Percentiles rank a stretch among this genome's conserved stretches.
phyloP scores from a whole-genome alignment of 2,113 vertebrate genomes.

The Siniperca knerii region DNA sequence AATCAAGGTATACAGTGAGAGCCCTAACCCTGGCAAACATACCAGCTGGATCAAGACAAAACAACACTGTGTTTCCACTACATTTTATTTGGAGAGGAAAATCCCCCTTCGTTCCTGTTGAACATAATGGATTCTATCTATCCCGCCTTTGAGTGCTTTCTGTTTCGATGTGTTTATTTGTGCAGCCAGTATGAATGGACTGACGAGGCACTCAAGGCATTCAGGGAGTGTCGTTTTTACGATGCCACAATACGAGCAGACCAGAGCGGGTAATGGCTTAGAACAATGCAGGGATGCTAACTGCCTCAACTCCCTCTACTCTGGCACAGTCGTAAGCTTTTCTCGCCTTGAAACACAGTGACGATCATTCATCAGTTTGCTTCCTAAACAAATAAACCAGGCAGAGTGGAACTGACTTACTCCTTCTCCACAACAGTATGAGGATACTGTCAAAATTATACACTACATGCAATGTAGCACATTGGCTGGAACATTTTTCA shows the following conservation, averaged over 20 bases:
- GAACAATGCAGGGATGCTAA: constrained; percentile 63
- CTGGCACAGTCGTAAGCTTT: constrained; percentile 3
- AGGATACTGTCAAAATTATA: not conserved
- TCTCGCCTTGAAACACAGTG: not conserved
- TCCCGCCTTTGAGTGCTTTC: not conserved
- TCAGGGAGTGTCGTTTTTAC: constrained; percentile 40
- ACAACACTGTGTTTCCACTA: not conserved
- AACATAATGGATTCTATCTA: constrained; percentile 27
- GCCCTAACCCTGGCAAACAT: not conserved
- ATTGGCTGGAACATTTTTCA: not conserved
- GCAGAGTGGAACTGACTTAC: constrained; percentile 9
- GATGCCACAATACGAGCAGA: constrained; percentile 24
- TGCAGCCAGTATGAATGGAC: constrained; percentile 39
- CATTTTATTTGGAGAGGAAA: not conserved
- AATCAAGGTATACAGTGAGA: not conserved
- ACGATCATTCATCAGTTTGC: constrained; percentile 22
- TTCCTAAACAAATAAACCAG: constrained; percentile 21
- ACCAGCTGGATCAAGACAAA: not conserved
- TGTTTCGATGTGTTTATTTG: constrained; percentile 58
- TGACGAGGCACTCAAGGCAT: constrained; percentile 16
- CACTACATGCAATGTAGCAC: not conserved
- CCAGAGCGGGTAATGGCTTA: constrained; percentile 44
- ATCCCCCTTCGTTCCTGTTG: not conserved
- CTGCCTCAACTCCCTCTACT: constrained; percentile 10
- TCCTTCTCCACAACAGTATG: not conserved